Evolutionary conservation across 2,888 invertebrate species (phyloP), one percentile per base, ranked within the genome.

Genomic region (Drosophila lacicola): DNA sequence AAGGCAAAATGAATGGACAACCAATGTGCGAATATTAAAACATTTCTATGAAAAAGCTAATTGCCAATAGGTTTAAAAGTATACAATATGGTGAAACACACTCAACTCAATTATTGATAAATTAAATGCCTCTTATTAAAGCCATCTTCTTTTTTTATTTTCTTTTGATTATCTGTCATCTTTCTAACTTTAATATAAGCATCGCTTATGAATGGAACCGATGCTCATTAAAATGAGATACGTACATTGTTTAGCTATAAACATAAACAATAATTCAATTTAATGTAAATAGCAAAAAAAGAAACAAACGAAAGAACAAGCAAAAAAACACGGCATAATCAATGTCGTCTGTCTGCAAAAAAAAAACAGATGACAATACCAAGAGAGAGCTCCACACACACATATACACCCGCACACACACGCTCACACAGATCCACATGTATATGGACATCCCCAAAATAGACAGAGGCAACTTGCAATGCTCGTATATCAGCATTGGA

Each of bases 401-500:
- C 29, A 66, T 36, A 55, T 39, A 67, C 57, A 64, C 61, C 55
- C 58, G 55, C 46, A 64, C 42, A 57, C 44, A 50, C 34, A 49
- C 8, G 55, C 33, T n/a, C 21, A 11, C 2, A 19, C 13, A 21
- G 25, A 45, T 14, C 45, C 19, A 49, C 11, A 77, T 71, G 80
- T 70, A 63, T 67, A 73, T 71, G 72, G 80, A 80, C 82, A 79
- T 71, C 57, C 72, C 70, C 65, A 58, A 61, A 67, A 64, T 73
- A 69, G 67, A 70, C 74, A 69, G 67, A 42, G 44, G 58, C 46
- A 45, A 69, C 64, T 78, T 77, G 73, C 78, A 80, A 67, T 66
- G 68, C 86, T 86, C 85, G 80, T 86, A 88, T 86, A 86, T 86
- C 82, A 86, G 82, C 84, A 84, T 84, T 82, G 86, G 88, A 88